Percentiles rank a stretch among this genome's conserved stretches.
These are phyloP conservation scores for Diarsia rubi DNA, from an alignment of 2,888 invertebrate genomes.

Conservation along the genomic window DNA sequence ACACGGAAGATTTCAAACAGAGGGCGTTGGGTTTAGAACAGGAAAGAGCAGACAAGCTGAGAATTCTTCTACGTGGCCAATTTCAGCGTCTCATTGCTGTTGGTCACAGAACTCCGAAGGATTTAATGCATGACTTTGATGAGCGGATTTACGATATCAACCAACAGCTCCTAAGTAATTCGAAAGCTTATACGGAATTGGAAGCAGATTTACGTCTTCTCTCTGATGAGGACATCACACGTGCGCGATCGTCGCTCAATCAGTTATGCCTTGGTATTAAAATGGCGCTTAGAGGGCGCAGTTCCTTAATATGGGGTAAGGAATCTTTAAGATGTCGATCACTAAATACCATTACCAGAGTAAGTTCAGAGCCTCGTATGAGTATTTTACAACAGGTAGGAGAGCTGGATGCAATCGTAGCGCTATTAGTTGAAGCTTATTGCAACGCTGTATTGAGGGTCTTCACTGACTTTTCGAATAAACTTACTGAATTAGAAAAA, in stretches of 20 bases:
- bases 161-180: conserved; percentile 84
- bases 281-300: conserved; percentile 63
- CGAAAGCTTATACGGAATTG: conserved; percentile 79
- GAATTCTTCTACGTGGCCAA: conserved; percentile 75
- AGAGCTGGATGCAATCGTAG: conserved; percentile 73
- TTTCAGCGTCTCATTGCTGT: conserved; percentile 78
- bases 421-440: conserved; percentile 77
- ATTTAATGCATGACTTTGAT: conserved; percentile 83
- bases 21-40: conserved; percentile 78
- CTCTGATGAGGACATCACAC: conserved; percentile 73
- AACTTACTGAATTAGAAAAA: conserved; percentile 73
- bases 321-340: conserved; percentile 61
- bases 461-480: conserved; percentile 73
- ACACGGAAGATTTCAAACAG: conserved; percentile 74
- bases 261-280: conserved; percentile 75
- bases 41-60: conserved; percentile 79
- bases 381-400: conserved; percentile 65
- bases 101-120: conserved; percentile 78
- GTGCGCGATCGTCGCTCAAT: conserved; percentile 77
- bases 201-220: conserved; percentile 77
- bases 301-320: conserved; percentile 67
- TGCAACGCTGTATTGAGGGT: conserved; percentile 74
- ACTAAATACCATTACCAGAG: conserved; percentile 55
- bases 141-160: conserved; percentile 82
- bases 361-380: conserved; percentile 45